Percentiles rank a stretch among this genome's conserved stretches.
These are phyloP conservation scores for Malacoctenus gilli DNA, from an alignment of 2,797 vertebrate genomes.

Conservation along the genomic window DNA sequence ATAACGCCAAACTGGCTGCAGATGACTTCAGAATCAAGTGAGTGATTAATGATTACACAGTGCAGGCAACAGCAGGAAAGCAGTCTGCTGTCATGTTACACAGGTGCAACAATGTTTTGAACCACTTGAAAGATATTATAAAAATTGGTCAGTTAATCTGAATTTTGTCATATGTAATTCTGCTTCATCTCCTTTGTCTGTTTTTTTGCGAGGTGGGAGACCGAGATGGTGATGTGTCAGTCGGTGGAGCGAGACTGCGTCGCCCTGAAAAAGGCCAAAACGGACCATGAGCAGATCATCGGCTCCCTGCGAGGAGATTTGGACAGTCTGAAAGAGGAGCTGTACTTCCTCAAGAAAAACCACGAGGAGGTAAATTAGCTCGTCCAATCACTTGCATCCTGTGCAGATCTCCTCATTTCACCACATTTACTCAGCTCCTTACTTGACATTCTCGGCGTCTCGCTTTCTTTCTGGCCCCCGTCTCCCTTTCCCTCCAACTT, in stretches of 20 bases:
- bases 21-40: slow-evolving; percentile 88
- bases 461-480: slow-evolving; percentile 31
- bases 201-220: slow-evolving; percentile 81
- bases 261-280: slow-evolving; percentile 85
- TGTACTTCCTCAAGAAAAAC: slow-evolving; percentile 86
- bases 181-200: neutral
- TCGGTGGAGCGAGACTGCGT: slow-evolving; percentile 85
- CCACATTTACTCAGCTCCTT: too few species aligned
- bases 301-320: slow-evolving; percentile 82
- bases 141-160: too few species aligned
- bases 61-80: too few species aligned
- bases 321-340: slow-evolving; percentile 86
- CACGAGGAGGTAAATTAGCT: slow-evolving; percentile 79
- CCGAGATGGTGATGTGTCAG: slow-evolving; percentile 84
- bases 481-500: slow-evolving; percentile 4
- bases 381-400: neutral
- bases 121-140: too few species aligned
- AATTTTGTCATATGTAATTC: too few species aligned
- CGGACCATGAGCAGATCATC: slow-evolving; percentile 84
- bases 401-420: too few species aligned
- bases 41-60: slow-evolving; percentile 48
- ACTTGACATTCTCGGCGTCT: slow-evolving; percentile 35
- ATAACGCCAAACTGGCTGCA: slow-evolving; percentile 86
- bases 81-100: neutral
- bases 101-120: too few species aligned